These are phyloP conservation scores for Noctilio leporinus DNA, from an alignment of 2,113 vertebrate genomes.

Conservation along the genomic window DNA sequence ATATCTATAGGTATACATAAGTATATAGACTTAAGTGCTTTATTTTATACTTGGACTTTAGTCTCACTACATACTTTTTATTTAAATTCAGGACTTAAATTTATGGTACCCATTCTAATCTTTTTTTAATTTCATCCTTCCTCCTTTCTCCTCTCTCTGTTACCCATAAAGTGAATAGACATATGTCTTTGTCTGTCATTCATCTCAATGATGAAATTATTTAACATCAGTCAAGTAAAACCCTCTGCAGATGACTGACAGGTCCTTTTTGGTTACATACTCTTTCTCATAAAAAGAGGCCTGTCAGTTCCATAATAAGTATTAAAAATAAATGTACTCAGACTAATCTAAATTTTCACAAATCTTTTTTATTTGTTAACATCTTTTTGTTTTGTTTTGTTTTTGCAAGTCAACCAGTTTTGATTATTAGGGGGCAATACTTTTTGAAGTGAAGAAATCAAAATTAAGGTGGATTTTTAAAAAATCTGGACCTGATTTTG, in stretches of 20 bases:
- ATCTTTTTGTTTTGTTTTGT: not conserved
- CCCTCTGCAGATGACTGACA: not conserved
- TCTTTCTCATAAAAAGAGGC: not conserved
- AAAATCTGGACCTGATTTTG: not conserved
- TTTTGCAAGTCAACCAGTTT: not conserved
- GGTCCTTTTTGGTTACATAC: not conserved
- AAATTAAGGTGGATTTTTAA: conserved; percentile 5
- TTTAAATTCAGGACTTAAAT: conserved; percentile 25
- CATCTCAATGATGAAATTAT: not conserved
- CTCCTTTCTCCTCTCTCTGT: not conserved
- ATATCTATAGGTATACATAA: not conserved
- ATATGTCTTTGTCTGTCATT: not conserved
- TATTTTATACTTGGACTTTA: not conserved
- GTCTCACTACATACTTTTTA: not conserved
- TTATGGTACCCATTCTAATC: not conserved
- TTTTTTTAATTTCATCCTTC: not conserved
- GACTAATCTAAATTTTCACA: not conserved
- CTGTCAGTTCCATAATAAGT: not conserved
- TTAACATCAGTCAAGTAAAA: not conserved
- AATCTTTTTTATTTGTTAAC: not conserved
- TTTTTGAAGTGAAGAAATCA: not conserved
- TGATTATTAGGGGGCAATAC: not conserved
- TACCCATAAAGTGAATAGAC: not conserved
- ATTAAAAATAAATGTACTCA: not conserved
- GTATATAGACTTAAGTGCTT: not conserved